These are phyloP conservation scores for Dryococelus australis DNA, from an alignment of 2,888 invertebrate species.

Conservation along the genomic window DNA sequence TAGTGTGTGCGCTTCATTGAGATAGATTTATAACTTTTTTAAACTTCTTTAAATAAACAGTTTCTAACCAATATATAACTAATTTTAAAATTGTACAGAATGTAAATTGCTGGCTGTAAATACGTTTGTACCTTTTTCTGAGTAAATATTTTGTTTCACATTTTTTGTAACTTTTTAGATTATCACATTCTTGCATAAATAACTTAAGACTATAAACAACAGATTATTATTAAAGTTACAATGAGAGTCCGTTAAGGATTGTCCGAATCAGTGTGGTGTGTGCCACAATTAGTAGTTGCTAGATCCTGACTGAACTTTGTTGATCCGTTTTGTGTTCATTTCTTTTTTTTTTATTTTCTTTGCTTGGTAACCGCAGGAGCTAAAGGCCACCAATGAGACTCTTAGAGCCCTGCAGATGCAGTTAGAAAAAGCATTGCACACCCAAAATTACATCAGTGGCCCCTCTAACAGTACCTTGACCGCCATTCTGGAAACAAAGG, in stretches of 20 bases:
- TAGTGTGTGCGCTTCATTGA: too few species aligned
- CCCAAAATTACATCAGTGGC: slow-evolving; percentile 52
- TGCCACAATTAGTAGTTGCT: neutral
- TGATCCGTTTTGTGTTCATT: slow-evolving; percentile 40
- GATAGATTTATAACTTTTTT: too few species aligned
- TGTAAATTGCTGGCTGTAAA: too few species aligned
- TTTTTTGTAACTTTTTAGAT: too few species aligned
- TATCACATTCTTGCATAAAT: neutral
- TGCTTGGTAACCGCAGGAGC: slow-evolving; percentile 67
- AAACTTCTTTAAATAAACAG: too few species aligned
- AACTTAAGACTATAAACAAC: neutral
- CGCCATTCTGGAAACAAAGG: slow-evolving; percentile 84
- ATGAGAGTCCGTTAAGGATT: slow-evolving; percentile 34
- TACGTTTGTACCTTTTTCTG: too few species aligned
- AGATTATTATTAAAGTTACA: neutral
- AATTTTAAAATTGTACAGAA: too few species aligned
- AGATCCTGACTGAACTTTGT: slow-evolving; percentile 23
- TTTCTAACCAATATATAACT: too few species aligned
- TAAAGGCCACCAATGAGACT: slow-evolving; percentile 84
- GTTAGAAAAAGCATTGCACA: slow-evolving; percentile 72
- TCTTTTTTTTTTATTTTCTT: slow-evolving; percentile 34
- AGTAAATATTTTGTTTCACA: too few species aligned
- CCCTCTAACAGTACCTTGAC: slow-evolving; percentile 75
- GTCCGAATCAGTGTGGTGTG: slow-evolving; percentile 12
- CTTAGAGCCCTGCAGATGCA: slow-evolving; percentile 82